Conservation (phyloP, 2,888 invertebrate species). For the Stictocephala bisonia region DNA sequence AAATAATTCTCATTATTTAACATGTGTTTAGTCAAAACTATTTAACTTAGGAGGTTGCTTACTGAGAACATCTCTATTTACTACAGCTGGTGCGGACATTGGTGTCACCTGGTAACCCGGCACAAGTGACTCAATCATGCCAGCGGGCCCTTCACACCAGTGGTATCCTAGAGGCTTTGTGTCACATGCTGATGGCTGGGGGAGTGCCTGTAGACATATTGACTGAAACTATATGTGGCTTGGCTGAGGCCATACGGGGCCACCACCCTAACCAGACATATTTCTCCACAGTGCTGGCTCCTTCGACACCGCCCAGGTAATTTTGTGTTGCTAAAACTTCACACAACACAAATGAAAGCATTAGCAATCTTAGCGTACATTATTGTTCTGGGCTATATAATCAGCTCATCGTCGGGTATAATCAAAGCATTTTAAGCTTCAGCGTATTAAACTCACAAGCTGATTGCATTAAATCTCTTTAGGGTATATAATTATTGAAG, state of each 20-base stretch:
- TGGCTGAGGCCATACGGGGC: slow-evolving; percentile 94
- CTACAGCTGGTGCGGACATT: slow-evolving; percentile 77
- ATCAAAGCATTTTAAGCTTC: too few relatives aligned
- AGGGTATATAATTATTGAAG: too few relatives aligned
- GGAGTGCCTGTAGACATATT: slow-evolving; percentile 97
- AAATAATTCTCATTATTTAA: too few relatives aligned
- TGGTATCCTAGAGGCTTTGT: slow-evolving; percentile 83
- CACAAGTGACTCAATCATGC: slow-evolving; percentile 79
- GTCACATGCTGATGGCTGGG: slow-evolving; percentile 93
- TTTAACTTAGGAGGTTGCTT: too few relatives aligned
- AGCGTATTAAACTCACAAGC: too few relatives aligned
- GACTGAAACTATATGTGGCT: slow-evolving; percentile 95
- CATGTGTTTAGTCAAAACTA: too few relatives aligned
- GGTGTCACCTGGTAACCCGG: slow-evolving; percentile 93
- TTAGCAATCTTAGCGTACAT: too few relatives aligned
- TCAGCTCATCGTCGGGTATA: too few relatives aligned
- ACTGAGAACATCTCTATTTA: neutral
- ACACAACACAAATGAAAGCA: too few relatives aligned
- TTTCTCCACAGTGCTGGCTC: slow-evolving; percentile 90
- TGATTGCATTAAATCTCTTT: too few relatives aligned
- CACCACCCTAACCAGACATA: slow-evolving; percentile 92
- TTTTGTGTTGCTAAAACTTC: too few relatives aligned
- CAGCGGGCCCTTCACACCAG: slow-evolving; percentile 91
- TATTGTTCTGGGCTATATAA: too few relatives aligned
- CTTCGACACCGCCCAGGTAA: slow-evolving; percentile 87